Evolutionary conservation across 1,140 invertebrate species (phyloP).

Genomic region (Drosophila tristis): DNA sequence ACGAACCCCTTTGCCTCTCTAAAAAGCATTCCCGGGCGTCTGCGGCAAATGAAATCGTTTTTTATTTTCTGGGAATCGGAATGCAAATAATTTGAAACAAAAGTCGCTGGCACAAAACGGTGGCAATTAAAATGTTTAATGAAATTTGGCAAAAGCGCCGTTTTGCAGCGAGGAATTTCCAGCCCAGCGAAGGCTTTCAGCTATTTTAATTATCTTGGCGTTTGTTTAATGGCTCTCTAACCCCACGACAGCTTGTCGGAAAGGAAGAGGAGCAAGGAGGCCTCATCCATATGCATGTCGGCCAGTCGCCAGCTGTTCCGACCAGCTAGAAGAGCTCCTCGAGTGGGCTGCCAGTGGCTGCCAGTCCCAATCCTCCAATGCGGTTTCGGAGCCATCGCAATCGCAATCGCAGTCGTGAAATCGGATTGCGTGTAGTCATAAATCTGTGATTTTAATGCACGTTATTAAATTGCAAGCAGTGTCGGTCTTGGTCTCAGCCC

Average conservation of each 20-base stretch:
- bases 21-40: constrained; percentile 24
- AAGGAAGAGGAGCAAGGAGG: constrained; percentile 2
- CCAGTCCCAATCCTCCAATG: constrained; percentile 20
- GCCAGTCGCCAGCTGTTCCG: not conserved
- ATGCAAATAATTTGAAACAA: constrained; percentile 73
- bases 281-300: constrained; percentile 42
- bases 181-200: constrained; percentile 42
- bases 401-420: constrained; percentile 67
- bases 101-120: constrained; percentile 64
- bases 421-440: constrained; percentile 80
- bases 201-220: constrained; percentile 79
- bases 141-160: constrained; percentile 65
- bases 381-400: constrained; percentile 34
- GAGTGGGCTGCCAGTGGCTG: constrained; percentile 4
- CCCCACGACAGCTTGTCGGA: constrained; percentile 17
- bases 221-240: constrained; percentile 70
- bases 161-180: constrained; percentile 51
- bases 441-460: constrained; percentile 81
- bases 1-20: constrained; percentile 36
- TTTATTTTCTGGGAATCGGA: constrained; percentile 69
- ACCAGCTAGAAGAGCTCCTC: constrained; percentile 3
- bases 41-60: constrained; percentile 65
- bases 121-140: constrained; percentile 82
- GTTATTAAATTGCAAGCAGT: constrained; percentile 79
- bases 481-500: constrained; percentile 7